A percentile compares a stretch with the other conserved stretches of the same genome.
These are phyloP conservation scores for Planiliza haematocheilus DNA, from an alignment of 2,113 vertebrate genomes.

Conservation along the genomic window DNA sequence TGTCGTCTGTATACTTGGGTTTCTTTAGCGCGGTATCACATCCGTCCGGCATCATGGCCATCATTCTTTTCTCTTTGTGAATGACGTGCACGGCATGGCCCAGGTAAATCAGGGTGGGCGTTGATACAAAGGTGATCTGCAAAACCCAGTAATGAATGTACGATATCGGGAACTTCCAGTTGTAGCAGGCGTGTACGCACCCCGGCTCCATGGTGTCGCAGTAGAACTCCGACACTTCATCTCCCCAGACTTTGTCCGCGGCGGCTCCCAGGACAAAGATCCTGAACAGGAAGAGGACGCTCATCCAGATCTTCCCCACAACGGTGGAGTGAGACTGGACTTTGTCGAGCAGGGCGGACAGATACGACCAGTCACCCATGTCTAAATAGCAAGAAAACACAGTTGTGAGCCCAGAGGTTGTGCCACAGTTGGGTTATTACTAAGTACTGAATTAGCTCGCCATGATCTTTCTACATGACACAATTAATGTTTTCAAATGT, in stretches of 20 bases:
- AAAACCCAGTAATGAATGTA: constrained; percentile 82
- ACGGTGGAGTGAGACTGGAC: constrained; percentile 82
- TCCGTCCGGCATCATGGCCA: constrained; percentile 68
- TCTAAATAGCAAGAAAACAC: neutral
- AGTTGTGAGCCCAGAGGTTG: too few species aligned
- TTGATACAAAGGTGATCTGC: constrained; percentile 81
- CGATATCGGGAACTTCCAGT: constrained; percentile 81
- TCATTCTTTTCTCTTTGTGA: constrained; percentile 74
- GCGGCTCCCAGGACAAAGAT: constrained; percentile 78
- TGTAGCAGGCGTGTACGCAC: constrained; percentile 77
- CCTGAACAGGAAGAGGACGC: constrained; percentile 81
- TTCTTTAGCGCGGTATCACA: constrained; percentile 47
- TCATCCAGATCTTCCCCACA: constrained; percentile 84
- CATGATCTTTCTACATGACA: too few species aligned
- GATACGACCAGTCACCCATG: constrained; percentile 83
- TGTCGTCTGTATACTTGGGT: constrained; percentile 84
- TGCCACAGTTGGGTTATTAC: too few species aligned
- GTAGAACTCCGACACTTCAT: constrained; percentile 73
- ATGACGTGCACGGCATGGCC: constrained; percentile 77
- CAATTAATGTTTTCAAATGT: too few species aligned
- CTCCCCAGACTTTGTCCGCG: constrained; percentile 78
- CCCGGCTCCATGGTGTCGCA: constrained; percentile 78
- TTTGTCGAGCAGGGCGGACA: constrained; percentile 77
- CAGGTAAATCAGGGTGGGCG: constrained; percentile 78
- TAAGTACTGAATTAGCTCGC: too few species aligned